A percentile compares a stretch with the other conserved stretches of the same genome.
phyloP scores from a whole-genome alignment of 2,888 invertebrate species.

The Hirtodrosophila trivittata region DNA sequence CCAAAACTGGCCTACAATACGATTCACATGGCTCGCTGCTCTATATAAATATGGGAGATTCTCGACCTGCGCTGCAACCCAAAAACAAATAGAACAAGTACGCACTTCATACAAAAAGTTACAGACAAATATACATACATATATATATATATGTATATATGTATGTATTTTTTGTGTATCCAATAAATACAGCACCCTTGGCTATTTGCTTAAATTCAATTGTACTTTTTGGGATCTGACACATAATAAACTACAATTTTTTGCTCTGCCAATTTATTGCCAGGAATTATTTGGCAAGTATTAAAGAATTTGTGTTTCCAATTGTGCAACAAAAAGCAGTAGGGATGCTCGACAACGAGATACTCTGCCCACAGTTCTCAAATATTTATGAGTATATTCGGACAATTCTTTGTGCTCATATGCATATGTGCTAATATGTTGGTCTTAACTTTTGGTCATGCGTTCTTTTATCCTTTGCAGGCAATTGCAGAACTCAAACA shows the following conservation, averaged over 20 bases:
- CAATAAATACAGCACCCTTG: slow-evolving; percentile 51
- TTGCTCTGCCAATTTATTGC: slow-evolving; percentile 27
- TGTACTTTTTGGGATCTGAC: slow-evolving; percentile 45
- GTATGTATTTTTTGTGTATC: not conserved
- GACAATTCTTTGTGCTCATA: too few relatives aligned
- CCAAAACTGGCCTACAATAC: slow-evolving; percentile 14
- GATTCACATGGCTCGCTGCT: slow-evolving; percentile 34
- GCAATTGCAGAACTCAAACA: too few relatives aligned
- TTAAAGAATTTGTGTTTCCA: slow-evolving; percentile 22
- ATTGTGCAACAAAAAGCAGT: slow-evolving; percentile 12
- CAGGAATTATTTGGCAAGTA: slow-evolving; percentile 24
- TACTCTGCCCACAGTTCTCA: too few relatives aligned
- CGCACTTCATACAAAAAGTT: slow-evolving; percentile 27
- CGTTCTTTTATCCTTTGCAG: too few relatives aligned
- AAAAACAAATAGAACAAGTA: slow-evolving; percentile 48
- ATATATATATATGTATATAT: not conserved
- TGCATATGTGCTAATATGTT: too few relatives aligned
- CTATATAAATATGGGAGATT: slow-evolving; percentile 46
- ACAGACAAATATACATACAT: not conserved
- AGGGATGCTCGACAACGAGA: not conserved
- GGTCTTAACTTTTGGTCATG: too few relatives aligned
- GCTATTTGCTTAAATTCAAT: slow-evolving; percentile 64
- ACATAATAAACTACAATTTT: slow-evolving; percentile 45
- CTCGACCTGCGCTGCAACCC: slow-evolving; percentile 1
- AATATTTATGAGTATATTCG: not conserved